Percentiles rank a stretch among this genome's conserved stretches.
Conservation (phyloP, 2,888 invertebrate genomes). For the Acanthococcus lagerstroemiae region DNA sequence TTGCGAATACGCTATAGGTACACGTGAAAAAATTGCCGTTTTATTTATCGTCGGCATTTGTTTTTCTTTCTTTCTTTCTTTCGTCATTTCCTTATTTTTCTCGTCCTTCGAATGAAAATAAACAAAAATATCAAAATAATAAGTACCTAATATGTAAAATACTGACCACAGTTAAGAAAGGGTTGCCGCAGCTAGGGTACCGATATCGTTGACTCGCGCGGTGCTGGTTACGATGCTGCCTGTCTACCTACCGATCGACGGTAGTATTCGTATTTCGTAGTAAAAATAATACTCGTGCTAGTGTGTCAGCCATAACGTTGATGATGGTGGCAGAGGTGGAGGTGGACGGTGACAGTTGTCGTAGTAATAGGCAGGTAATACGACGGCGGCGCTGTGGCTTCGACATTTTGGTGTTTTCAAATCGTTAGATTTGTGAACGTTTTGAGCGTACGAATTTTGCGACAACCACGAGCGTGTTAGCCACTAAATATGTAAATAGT, state of each 20-base stretch:
- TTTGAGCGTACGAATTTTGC: slow-evolving; percentile 13
- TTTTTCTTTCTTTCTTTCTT: background rate
- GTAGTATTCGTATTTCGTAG: no score
- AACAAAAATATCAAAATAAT: background rate
- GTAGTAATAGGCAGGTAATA: background rate
- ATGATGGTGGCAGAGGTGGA: no score
- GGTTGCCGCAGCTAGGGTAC: no score
- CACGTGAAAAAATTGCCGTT: no score
- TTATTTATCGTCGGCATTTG: background rate
- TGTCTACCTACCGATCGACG: no score
- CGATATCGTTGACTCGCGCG: no score
- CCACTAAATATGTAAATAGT: no score
- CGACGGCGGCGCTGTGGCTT: background rate
- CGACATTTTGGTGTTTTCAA: slow-evolving; percentile 15
- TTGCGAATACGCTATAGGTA: no score
- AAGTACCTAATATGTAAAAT: background rate
- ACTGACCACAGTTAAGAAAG: background rate
- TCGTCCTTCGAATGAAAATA: background rate
- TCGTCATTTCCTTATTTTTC: background rate
- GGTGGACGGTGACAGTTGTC: background rate
- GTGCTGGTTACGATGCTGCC: no score
- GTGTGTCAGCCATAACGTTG: no score
- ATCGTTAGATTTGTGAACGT: slow-evolving; percentile 8
- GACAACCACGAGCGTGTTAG: slow-evolving; percentile 11
- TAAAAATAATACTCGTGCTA: no score